Evolutionary conservation across 2,113 vertebrate species (phyloP).

Genomic region (Phyllostomus discolor): DNA sequence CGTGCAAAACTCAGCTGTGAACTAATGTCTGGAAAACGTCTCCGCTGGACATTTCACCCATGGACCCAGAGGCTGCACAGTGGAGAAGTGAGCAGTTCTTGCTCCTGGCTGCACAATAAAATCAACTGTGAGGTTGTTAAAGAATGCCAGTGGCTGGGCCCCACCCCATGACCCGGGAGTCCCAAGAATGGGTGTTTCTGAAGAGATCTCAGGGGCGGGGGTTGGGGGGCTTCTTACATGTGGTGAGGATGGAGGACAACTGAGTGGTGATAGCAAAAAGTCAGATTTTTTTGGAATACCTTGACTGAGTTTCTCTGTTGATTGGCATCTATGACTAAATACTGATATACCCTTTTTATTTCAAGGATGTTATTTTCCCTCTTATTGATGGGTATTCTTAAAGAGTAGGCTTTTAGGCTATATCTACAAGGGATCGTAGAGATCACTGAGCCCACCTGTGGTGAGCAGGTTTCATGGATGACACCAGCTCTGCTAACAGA

Average conservation of each 20-base stretch:
- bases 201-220: neutral
- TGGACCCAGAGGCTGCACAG: neutral
- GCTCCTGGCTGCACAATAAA: neutral
- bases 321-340: neutral
- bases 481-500: neutral
- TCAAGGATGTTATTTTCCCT: neutral
- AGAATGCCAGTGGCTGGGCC: neutral
- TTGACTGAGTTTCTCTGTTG: neutral
- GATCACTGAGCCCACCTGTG: neutral
- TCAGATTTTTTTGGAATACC: neutral
- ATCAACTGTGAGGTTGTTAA: neutral
- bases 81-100: slow-evolving; percentile 1
- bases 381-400: neutral
- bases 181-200: neutral
- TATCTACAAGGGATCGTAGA: neutral
- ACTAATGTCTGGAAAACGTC: slow-evolving; percentile 73
- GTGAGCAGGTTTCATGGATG: neutral
- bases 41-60: slow-evolving; percentile 25
- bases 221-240: neutral
- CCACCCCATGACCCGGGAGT: neutral
- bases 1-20: slow-evolving; percentile 41
- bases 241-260: neutral
- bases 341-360: neutral
- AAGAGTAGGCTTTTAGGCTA: neutral
- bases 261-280: neutral